Evolutionary conservation across 2,797 vertebrate species (phyloP), one percentile per base, ranked within the genome.

Genomic region (Okamejei kenojei): DNA sequence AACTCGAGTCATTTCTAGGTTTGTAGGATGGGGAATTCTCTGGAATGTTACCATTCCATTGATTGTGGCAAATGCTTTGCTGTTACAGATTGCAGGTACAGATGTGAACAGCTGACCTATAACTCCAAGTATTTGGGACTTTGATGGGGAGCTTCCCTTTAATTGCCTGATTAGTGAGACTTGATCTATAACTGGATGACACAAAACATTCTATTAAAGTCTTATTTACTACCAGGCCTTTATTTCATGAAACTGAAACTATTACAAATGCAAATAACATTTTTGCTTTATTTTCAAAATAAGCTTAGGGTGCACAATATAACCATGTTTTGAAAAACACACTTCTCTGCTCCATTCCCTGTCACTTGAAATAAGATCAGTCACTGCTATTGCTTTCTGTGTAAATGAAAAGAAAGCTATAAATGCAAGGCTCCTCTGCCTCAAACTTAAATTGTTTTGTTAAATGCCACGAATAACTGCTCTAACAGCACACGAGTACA

Each of bases 281-380:
- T 68, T 38, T 92, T 86, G 26, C 7, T 93, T 90, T 26, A 88
- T 84, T 93, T 94, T 93, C 86, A 26, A 74, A 29, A 93, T 1
- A 91, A 93, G 93, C 7, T 93, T 3, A 82, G 94, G 82, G 32
- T 61, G 90, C 73, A 68, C 91, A 93, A 74, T 82, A 80, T 80
- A 23, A 2, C 93, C 81, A 58, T 71, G 9, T 90, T 92, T 11
- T 76, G 76, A 29, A 54, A 74, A 74, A 92, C 23, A n/a, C 3
- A 91, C 35, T 68, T 76, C 35, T 26, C 32, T 54, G 10, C 38
- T n/a, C 23, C 71, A 10, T 54, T 13, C 21, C 26, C 32, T 74
- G 35, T 29, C 21, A 91, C 23, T 91, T 73, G 78, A 90, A 77
- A 10, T 92, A 7, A 38, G 74, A 92, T 54, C 71, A 76, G 71